These are phyloP conservation scores for Phenacoccus solenopsis DNA, from an alignment of 1,140 invertebrate species.

Conservation along the genomic window DNA sequence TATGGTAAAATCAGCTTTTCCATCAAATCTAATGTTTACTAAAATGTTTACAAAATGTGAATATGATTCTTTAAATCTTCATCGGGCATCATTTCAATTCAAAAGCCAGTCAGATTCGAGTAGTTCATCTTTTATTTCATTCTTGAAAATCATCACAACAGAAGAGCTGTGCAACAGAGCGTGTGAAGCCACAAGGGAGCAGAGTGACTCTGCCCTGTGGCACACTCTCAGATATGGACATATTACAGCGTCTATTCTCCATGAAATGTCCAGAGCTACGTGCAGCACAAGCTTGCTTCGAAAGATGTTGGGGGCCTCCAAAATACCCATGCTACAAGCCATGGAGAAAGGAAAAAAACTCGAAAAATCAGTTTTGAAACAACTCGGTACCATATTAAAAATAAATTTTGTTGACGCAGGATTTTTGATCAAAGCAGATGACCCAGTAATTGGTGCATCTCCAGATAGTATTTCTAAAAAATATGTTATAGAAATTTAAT, in stretches of 20 bases:
- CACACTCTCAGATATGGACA: slow-evolving; percentile 29
- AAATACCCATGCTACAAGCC: neutral
- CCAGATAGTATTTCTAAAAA: slow-evolving; percentile 36
- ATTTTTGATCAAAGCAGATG: slow-evolving; percentile 23
- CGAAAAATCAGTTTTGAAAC: neutral
- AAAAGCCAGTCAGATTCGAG: neutral
- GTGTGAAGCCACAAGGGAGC: too few relatives aligned
- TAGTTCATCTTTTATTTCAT: neutral
- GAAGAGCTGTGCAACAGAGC: neutral
- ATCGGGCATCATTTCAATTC: neutral
- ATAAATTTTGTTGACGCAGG: slow-evolving; percentile 23
- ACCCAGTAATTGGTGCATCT: slow-evolving; percentile 32
- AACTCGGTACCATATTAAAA: too few relatives aligned
- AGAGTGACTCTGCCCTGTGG: slow-evolving; percentile 22
- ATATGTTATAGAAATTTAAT: slow-evolving; percentile 37
- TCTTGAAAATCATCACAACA: neutral
- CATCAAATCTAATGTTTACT: neutral
- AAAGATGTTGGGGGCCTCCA: slow-evolving; percentile 1
- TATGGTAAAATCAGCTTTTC: neutral
- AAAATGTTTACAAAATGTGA: neutral
- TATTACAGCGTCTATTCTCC: slow-evolving; percentile 30
- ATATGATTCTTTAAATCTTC: neutral
- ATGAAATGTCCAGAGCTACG: too few relatives aligned
- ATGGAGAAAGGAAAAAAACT: slow-evolving; percentile 4
- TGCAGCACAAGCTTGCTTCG: slow-evolving; percentile 14